Evolutionary conservation across 37 sponge, comb jelly and placozoan species (phyloP), one percentile per base, ranked within the genome.

Genomic region (Tethya wilhelma): DNA sequence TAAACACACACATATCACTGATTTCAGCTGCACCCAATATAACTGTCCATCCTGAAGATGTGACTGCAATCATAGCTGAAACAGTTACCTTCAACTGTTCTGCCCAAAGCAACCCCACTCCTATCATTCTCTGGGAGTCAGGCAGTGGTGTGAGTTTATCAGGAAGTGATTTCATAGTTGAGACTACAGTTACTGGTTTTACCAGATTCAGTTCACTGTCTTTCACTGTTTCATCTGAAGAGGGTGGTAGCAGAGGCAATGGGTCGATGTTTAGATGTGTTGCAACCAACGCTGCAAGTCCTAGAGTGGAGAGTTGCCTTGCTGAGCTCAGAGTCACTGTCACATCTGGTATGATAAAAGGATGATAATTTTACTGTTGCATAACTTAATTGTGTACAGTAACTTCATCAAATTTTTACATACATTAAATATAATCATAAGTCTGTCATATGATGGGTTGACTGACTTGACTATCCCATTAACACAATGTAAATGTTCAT

Each of bases 61-160:
- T 49, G 3, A 7, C 59, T 3, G 75, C 25, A n/a, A n/a, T n/a
- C 25, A n/a, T n/a, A n/a, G 55, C 64, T 3, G 65, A 6, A 1
- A 59, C 39, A 19, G 70, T 69, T 11, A 39, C 59, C 17, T 32
- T 80, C 28, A 56, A 19, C 44, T 80, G 80, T 31, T 23, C 33
- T 1, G 80, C 70, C 29, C 22, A 22, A 20, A 28, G 44, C 26
- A 67, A 14, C 9, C 80, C 80, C 28, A 28, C 17, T 29, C 80
- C 80, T 31, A 26, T 32, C 70, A 69, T 80, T 42, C 56, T 60
- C 60, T 80, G 80, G 80, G 44, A 57, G 69, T 38, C 40, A 40
- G 32, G 23, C 32, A 23, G n/a, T 40, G 58, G 49, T 2, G 44
- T 1, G 14, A 40, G 4, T 2, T 20, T 69, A 11, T 0, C 26